Evolutionary conservation across 2,888 invertebrate species (phyloP).

Genomic region (Cantharis nigra): DNA sequence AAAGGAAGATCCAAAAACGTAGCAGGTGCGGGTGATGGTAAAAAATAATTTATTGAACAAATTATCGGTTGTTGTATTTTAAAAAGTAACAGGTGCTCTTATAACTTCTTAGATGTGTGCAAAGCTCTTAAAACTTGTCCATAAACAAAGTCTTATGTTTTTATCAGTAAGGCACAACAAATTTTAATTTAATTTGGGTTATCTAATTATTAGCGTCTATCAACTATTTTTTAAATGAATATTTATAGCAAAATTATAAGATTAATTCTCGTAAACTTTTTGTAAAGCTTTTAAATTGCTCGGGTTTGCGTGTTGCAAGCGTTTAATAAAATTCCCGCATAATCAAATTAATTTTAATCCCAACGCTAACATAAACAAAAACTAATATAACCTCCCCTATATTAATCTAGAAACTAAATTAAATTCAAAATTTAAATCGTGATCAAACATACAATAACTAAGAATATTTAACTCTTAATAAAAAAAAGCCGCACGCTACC

Average conservation of each 20-base stretch:
- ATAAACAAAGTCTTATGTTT: background rate
- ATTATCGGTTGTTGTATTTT: conserved; percentile 14
- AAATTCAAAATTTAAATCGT: conserved; percentile 41
- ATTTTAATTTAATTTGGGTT: conserved; percentile 33
- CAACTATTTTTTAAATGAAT: conserved; percentile 46
- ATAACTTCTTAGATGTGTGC: conserved; percentile 11
- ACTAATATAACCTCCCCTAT: conserved; percentile 29
- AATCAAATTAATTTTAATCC: conserved; percentile 32
- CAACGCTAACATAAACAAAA: conserved; percentile 33
- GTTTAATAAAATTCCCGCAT: conserved; percentile 34
- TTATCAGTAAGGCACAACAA: background rate
- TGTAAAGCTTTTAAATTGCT: conserved; percentile 11
- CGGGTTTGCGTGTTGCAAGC: conserved; percentile 14
- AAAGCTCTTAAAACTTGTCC: conserved; percentile 9
- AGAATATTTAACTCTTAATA: conserved; percentile 42
- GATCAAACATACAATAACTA: conserved; percentile 35
- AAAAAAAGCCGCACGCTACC: conserved; percentile 41
- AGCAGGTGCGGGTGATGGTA: conserved; percentile 9
- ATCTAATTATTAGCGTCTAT: conserved; percentile 47
- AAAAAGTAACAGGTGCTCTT: conserved; percentile 12
- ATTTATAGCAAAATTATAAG: conserved; percentile 38
- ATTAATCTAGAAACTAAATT: conserved; percentile 34
- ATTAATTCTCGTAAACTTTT: conserved; percentile 18
- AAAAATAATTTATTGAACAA: conserved; percentile 19
- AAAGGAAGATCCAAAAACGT: background rate